Conservation (phyloP, 2,888 invertebrate genomes). For the Cantharis rufa region DNA sequence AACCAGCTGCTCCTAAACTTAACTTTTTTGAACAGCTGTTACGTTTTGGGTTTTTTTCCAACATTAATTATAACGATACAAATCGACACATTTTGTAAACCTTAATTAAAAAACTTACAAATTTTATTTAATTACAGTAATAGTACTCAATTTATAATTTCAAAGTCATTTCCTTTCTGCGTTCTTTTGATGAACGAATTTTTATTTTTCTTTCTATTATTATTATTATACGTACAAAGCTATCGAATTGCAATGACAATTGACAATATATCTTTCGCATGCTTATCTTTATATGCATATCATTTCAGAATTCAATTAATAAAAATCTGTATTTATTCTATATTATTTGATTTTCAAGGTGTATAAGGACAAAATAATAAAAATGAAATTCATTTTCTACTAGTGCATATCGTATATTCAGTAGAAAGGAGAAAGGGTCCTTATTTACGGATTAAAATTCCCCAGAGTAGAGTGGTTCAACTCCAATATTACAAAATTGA, state of each 20-base stretch:
- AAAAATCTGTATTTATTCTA: background rate
- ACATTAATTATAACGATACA: background rate
- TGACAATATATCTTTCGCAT: no score
- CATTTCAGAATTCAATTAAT: no score
- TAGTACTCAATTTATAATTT: background rate
- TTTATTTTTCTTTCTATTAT: background rate
- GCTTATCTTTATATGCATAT: no score
- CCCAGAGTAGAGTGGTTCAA: background rate
- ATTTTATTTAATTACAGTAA: background rate
- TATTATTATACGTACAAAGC: no score
- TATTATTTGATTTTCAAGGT: background rate
- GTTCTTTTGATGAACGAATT: background rate
- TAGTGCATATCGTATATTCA: background rate
- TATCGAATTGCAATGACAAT: no score
- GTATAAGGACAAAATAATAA: background rate
- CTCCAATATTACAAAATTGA: background rate
- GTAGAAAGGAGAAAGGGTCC: background rate
- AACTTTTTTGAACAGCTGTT: slow-evolving; percentile 4
- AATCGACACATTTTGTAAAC: background rate
- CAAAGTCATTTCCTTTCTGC: background rate
- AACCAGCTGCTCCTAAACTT: slow-evolving; percentile 1
- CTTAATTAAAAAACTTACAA: background rate
- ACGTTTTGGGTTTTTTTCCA: background rate
- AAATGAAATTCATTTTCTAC: background rate
- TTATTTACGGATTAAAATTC: background rate